phyloP scores from a whole-genome alignment of 2,797 vertebrate species.

The Alfaro cultratus region DNA sequence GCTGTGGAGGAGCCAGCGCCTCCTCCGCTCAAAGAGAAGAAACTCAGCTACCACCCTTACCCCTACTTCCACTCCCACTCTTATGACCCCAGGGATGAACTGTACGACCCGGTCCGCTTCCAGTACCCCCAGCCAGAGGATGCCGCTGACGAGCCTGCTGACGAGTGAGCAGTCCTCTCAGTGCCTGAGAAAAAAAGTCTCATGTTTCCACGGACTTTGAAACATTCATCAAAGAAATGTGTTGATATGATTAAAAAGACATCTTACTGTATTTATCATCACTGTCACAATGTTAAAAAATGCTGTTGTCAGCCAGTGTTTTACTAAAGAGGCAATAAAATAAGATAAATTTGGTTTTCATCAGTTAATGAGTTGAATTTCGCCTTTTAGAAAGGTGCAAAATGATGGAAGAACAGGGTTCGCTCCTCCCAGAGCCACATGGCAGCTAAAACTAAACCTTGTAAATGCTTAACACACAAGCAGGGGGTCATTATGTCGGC shows the following conservation, averaged over 20 bases:
- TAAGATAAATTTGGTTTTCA: conserved; percentile 22
- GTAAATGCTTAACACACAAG: conserved; percentile 31
- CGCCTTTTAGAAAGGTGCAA: conserved; percentile 2
- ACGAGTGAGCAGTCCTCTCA: conserved; percentile 48
- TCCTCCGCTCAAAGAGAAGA: conserved; percentile 65
- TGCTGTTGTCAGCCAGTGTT: conserved; percentile 27
- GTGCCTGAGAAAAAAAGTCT: background rate
- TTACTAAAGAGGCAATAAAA: conserved; percentile 57
- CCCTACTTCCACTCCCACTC: conserved; percentile 61
- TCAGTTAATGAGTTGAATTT: background rate
- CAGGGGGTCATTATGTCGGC: conserved; percentile 52
- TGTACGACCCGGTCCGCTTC: conserved; percentile 79
- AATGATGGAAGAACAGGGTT: background rate
- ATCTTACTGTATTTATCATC: conserved; percentile 13
- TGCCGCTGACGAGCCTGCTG: conserved; percentile 61
- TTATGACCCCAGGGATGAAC: conserved; percentile 74
- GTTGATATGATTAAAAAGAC: conserved; percentile 15
- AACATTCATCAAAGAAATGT: conserved; percentile 21
- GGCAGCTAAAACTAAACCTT: conserved; percentile 43
- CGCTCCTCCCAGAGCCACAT: conserved; percentile 31
- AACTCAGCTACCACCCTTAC: conserved; percentile 51
- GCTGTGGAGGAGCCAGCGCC: conserved; percentile 54
- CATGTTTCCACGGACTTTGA: conserved; percentile 41
- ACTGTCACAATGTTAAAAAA: conserved; percentile 11
- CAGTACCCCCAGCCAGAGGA: conserved; percentile 72